A percentile compares a stretch with the other conserved stretches of the same genome.
Evolutionary conservation across 2,797 vertebrate species (phyloP).

Genomic region (Aeoliscus strigatus): DNA sequence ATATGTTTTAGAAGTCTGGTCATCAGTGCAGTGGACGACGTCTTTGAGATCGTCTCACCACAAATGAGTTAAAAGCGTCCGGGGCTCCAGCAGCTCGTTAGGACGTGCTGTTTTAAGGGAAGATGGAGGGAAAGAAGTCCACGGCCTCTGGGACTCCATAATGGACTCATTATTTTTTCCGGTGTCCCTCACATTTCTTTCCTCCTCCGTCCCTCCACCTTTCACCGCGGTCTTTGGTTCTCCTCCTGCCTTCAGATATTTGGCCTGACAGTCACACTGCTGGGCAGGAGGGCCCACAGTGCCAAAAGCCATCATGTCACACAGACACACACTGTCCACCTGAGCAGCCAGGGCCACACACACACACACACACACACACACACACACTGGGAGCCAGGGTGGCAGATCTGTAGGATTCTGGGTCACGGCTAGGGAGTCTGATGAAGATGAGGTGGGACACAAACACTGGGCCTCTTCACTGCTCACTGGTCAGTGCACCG

Average conservation of each 20-base stretch:
- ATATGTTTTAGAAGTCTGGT: too few relatives aligned
- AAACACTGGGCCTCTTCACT: slow-evolving; percentile 51
- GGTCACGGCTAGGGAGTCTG: slow-evolving; percentile 56
- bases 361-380: slow-evolving; percentile 11
- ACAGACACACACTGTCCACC: slow-evolving; percentile 48
- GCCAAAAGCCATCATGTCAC: slow-evolving; percentile 60
- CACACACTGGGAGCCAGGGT: slow-evolving; percentile 6
- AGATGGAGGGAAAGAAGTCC: neutral
- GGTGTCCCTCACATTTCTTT: too few relatives aligned
- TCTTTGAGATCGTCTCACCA: too few relatives aligned
- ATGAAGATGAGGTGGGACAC: slow-evolving; percentile 61
- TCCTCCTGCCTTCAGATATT: slow-evolving; percentile 26
- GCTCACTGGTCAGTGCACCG: slow-evolving; percentile 52
- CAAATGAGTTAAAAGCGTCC: too few relatives aligned
- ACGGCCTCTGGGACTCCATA: neutral
- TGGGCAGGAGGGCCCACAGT: slow-evolving; percentile 45
- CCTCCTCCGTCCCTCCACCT: neutral
- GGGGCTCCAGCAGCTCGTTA: too few relatives aligned
- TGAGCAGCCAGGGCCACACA: slow-evolving; percentile 50
- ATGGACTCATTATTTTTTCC: slow-evolving; percentile 9
- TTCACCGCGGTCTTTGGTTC: slow-evolving; percentile 13
- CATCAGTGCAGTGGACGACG: too few relatives aligned
- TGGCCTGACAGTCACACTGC: slow-evolving; percentile 50
- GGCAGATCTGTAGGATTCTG: slow-evolving; percentile 59
- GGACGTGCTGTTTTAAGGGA: neutral